phyloP scores from a whole-genome alignment of 2,888 invertebrate genomes.

The Chelonus formosanus region DNA sequence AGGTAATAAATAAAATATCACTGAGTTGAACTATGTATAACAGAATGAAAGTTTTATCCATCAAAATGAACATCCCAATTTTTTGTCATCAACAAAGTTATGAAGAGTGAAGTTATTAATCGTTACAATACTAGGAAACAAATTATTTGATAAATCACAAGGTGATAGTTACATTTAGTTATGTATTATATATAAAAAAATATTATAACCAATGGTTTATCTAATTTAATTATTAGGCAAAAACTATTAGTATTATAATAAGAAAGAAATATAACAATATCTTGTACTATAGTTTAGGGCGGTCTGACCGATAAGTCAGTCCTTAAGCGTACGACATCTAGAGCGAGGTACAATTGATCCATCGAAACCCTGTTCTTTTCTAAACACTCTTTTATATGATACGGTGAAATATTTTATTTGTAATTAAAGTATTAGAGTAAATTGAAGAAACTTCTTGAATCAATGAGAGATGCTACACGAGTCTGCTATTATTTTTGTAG shows the following conservation, averaged over 20 bases:
- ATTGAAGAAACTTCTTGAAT: not conserved
- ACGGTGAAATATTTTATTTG: too few species aligned
- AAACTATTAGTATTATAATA: not conserved
- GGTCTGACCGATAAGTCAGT: conserved; percentile 18
- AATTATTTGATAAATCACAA: too few species aligned
- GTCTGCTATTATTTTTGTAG: not conserved
- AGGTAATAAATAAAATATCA: not conserved
- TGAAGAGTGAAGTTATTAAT: too few species aligned
- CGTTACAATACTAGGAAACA: too few species aligned
- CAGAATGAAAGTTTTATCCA: conserved; percentile 11
- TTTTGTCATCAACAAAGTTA: not conserved
- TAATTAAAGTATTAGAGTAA: too few species aligned
- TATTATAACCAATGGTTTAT: too few species aligned
- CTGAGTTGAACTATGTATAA: not conserved
- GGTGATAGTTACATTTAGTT: too few species aligned
- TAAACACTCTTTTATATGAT: too few species aligned
- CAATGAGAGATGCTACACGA: not conserved
- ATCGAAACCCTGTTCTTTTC: not conserved
- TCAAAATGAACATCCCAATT: conserved; percentile 7
- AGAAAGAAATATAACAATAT: conserved; percentile 46
- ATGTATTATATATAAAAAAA: too few species aligned
- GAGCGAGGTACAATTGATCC: conserved; percentile 27
- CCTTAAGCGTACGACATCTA: conserved; percentile 33
- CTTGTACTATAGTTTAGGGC: conserved; percentile 46
- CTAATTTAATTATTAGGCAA: too few species aligned